phyloP scores from a whole-genome alignment of 2,888 invertebrate species.

The Agapetus fuscipes region DNA sequence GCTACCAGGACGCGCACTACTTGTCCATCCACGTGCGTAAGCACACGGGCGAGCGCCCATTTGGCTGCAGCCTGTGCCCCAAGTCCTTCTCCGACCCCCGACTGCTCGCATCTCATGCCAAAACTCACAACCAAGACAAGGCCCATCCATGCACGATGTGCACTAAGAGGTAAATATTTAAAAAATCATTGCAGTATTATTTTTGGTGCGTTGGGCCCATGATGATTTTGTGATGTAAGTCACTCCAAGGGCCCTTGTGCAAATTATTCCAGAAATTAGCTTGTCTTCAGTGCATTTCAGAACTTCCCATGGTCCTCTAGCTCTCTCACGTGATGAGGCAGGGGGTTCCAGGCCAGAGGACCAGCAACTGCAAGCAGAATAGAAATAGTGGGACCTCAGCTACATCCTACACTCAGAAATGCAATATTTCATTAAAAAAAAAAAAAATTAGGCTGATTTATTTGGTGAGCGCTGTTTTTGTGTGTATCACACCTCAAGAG shows the following conservation, averaged over 20 bases:
- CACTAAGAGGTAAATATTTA: slow-evolving; percentile 13
- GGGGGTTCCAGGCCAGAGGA: too few relatives aligned
- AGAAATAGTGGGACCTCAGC: too few relatives aligned
- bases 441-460: too few relatives aligned
- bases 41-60: slow-evolving; percentile 18
- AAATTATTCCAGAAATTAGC: too few relatives aligned
- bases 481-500: too few relatives aligned
- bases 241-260: neutral
- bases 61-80: slow-evolving; percentile 9
- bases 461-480: too few relatives aligned
- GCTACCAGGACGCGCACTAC: slow-evolving; percentile 13
- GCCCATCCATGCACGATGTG: slow-evolving; percentile 14
- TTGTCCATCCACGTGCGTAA: slow-evolving; percentile 13
- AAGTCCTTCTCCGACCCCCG: slow-evolving; percentile 16
- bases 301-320: too few relatives aligned
- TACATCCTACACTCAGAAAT: too few relatives aligned
- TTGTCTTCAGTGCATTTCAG: too few relatives aligned
- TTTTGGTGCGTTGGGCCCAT: neutral
- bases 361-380: neutral
- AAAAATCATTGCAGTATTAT: too few relatives aligned
- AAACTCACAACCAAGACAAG: slow-evolving; percentile 14
- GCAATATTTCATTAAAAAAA: too few relatives aligned
- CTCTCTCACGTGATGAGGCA: too few relatives aligned
- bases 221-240: neutral
- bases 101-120: slow-evolving; percentile 13